Conservation (phyloP, 2,797 vertebrate species). For the Karalla daura region DNA sequence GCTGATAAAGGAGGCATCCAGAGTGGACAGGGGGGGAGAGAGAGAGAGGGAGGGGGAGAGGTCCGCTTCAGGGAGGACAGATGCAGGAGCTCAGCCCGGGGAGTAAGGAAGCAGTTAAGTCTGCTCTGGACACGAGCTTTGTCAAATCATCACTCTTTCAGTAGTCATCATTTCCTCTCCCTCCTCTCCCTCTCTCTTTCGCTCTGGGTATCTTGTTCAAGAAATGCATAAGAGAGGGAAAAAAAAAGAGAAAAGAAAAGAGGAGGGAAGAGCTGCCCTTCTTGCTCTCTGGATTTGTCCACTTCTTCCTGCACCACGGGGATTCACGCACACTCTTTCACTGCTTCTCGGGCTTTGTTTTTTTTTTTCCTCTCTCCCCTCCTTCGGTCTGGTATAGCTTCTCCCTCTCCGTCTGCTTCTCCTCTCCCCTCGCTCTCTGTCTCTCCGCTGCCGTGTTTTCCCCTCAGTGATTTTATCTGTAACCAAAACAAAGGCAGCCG, state of each 20-base stretch:
- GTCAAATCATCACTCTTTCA: conserved; percentile 62
- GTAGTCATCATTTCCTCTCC: conserved; percentile 53
- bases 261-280: conserved; percentile 12
- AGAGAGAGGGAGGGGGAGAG: conserved; percentile 29
- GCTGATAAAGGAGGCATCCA: conserved; percentile 78
- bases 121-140: conserved; percentile 32
- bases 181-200: conserved; percentile 16
- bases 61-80: conserved; percentile 16
- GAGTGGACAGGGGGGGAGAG: conserved; percentile 73
- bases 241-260: conserved; percentile 22
- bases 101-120: conserved; percentile 23
- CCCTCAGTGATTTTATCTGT: conserved; percentile 75
- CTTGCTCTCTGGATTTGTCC: conserved; percentile 43
- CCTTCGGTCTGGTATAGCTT: conserved; percentile 15
- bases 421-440: too few relatives aligned
- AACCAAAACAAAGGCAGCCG: conserved; percentile 78
- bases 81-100: conserved; percentile 9
- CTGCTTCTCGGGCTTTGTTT: too few relatives aligned
- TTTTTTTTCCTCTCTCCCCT: conserved; percentile 43
- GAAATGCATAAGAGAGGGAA: conserved; percentile 30
- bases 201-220: conserved; percentile 37
- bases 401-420: conserved; percentile 20
- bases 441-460: conserved; percentile 59
- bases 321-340: conserved; percentile 27
- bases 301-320: conserved; percentile 44